These are phyloP conservation scores for Ictalurus furcatus DNA, from an alignment of 2,113 vertebrate genomes.

Conservation along the genomic window DNA sequence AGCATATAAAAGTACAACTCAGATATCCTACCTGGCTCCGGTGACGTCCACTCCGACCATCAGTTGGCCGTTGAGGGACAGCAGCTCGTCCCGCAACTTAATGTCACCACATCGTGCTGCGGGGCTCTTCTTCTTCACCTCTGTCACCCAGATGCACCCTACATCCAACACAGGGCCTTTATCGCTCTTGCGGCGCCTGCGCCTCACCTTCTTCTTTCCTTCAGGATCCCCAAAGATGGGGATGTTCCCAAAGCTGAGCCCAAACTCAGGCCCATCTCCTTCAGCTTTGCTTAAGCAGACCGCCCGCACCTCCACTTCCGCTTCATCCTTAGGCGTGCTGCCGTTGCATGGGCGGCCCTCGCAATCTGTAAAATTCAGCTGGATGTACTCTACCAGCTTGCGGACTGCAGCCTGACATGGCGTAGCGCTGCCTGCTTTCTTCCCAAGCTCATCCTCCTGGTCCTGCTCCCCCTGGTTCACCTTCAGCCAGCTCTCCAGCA, in stretches of 20 bases:
- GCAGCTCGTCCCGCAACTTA: conserved; percentile 87
- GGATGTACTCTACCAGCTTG: conserved; percentile 92
- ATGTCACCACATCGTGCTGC: conserved; percentile 83
- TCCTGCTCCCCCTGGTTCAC: conserved; percentile 62
- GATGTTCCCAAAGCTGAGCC: conserved; percentile 93
- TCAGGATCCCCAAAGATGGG: conserved; percentile 91
- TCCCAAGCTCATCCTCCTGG: conserved; percentile 34
- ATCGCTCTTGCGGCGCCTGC: conserved; percentile 77
- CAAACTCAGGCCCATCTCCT: conserved; percentile 76
- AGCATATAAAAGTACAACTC: neutral
- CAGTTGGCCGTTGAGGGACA: conserved; percentile 93
- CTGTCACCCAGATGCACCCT: conserved; percentile 95
- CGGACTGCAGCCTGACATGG: conserved; percentile 84
- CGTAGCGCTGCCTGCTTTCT: conserved; percentile 64
- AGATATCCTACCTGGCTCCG: conserved; percentile 84
- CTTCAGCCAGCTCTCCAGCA: conserved; percentile 86
- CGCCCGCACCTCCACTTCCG: conserved; percentile 83
- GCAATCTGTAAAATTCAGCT: conserved; percentile 85
- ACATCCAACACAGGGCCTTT: conserved; percentile 86
- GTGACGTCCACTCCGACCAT: conserved; percentile 95
- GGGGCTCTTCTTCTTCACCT: conserved; percentile 89
- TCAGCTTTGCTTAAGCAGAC: conserved; percentile 80
- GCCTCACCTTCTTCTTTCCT: conserved; percentile 80
- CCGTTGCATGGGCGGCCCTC: conserved; percentile 47
- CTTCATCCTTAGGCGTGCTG: conserved; percentile 46